Conservation (phyloP, 1,140 invertebrate species). For the Euschistus heros region DNA sequence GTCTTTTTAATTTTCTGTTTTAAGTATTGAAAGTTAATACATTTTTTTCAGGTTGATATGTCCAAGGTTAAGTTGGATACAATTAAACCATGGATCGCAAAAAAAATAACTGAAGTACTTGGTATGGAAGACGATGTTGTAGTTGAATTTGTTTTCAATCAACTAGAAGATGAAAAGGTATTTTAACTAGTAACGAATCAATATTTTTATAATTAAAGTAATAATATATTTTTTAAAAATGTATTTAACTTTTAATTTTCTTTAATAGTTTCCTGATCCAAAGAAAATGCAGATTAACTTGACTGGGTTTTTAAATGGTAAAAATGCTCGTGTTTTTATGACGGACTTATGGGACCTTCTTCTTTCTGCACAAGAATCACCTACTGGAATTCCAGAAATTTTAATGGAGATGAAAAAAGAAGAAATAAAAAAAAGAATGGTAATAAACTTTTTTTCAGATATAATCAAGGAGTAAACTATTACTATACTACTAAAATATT, state of each 20-base stretch:
- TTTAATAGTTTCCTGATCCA: conserved; percentile 79
- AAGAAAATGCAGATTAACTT: conserved; percentile 99
- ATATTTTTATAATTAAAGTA: neutral
- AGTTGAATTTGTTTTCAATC: conserved; percentile 97
- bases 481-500: no score
- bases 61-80: conserved; percentile 95
- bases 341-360: conserved; percentile 91
- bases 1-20: conserved; percentile 18
- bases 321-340: conserved; percentile 95
- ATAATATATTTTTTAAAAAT: neutral
- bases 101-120: conserved; percentile 88
- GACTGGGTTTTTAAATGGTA: conserved; percentile 96
- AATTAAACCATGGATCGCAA: conserved; percentile 97
- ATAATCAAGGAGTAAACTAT: conserved; percentile 6
- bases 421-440: conserved; percentile 79
- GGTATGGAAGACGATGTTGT: conserved; percentile 97
- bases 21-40: conserved; percentile 9
- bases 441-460: conserved; percentile 33
- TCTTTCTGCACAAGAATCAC: conserved; percentile 88
- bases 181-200: conserved; percentile 25
- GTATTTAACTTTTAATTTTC: conserved; percentile 21
- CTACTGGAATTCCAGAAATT: conserved; percentile 84
- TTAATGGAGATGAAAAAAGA: conserved; percentile 94
- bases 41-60: conserved; percentile 81
- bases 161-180: conserved; percentile 85